Percentiles rank a stretch among this genome's conserved stretches.
Conservation (phyloP, 2,888 invertebrate genomes). For the Trissolcus japonicus region DNA sequence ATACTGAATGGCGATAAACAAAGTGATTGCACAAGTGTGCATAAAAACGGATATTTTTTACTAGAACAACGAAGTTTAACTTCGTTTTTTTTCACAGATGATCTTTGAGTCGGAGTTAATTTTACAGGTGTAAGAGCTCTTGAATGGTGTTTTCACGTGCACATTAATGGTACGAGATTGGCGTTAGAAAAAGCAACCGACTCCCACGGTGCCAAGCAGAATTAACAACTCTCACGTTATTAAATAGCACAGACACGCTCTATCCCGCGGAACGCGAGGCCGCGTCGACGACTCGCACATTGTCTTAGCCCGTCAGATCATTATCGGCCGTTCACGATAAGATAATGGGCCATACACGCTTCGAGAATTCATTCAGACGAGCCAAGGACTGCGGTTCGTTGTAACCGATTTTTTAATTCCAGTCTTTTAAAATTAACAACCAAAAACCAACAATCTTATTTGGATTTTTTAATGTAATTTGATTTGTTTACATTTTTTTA, state of each 20-base stretch:
- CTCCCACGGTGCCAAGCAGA: conserved; percentile 61
- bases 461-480: too few relatives aligned
- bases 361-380: conserved; percentile 11
- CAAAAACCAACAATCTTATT: too few relatives aligned
- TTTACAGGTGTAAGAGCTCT: background rate
- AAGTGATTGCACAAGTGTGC: too few relatives aligned
- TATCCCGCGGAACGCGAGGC: conserved; percentile 56
- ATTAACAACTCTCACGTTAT: conserved; percentile 62
- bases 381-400: conserved; percentile 4
- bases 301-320: conserved; percentile 31
- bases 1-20: too few relatives aligned
- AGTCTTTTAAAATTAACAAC: too few relatives aligned
- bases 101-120: background rate
- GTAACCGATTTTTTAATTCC: background rate
- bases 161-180: conserved; percentile 47
- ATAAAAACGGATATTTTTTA: too few relatives aligned
- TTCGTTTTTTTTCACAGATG: too few relatives aligned
- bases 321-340: conserved; percentile 20
- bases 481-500: too few relatives aligned
- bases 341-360: conserved; percentile 30
- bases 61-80: too few relatives aligned
- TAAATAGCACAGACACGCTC: conserved; percentile 66
- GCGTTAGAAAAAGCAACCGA: conserved; percentile 54
- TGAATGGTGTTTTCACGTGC: conserved; percentile 14
- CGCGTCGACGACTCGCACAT: conserved; percentile 40